Conservation (phyloP, 2,113 vertebrate genomes). For the Hypanus sabinus region DNA sequence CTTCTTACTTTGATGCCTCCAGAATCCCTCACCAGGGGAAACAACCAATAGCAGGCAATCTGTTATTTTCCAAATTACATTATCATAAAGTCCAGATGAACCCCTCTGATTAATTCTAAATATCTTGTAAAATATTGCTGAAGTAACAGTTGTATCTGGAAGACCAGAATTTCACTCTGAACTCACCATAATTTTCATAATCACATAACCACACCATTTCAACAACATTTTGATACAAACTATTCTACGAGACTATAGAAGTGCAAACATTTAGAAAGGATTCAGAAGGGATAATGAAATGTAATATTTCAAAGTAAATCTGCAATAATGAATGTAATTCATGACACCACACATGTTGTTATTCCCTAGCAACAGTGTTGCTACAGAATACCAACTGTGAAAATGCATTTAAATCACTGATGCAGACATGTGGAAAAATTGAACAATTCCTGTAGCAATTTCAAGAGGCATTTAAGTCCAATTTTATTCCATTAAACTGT, state of each 20-base stretch:
- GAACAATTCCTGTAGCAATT: not conserved
- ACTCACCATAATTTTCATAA: not conserved
- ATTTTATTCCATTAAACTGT: not conserved
- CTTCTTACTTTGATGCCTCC: too few species aligned
- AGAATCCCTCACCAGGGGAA: too few species aligned
- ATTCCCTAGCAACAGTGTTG: not conserved
- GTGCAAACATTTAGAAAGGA: not conserved
- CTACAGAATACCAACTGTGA: not conserved
- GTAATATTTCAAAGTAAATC: not conserved
- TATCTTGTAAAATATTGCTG: not conserved
- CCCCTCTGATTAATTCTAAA: not conserved
- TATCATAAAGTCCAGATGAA: not conserved
- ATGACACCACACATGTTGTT: not conserved
- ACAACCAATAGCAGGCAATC: not conserved
- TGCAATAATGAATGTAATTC: not conserved
- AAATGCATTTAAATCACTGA: not conserved
- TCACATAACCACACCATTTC: not conserved
- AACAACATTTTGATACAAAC: not conserved
- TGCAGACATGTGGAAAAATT: not conserved
- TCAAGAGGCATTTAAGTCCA: not conserved
- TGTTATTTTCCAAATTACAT: not conserved
- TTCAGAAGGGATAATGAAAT: not conserved
- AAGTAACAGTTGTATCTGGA: not conserved
- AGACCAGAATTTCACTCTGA: not conserved
- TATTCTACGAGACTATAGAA: not conserved